Evolutionary conservation across 1,140 invertebrate genomes (phyloP), one percentile per base, ranked within the genome.

Genomic region (Maniola jurtina): DNA sequence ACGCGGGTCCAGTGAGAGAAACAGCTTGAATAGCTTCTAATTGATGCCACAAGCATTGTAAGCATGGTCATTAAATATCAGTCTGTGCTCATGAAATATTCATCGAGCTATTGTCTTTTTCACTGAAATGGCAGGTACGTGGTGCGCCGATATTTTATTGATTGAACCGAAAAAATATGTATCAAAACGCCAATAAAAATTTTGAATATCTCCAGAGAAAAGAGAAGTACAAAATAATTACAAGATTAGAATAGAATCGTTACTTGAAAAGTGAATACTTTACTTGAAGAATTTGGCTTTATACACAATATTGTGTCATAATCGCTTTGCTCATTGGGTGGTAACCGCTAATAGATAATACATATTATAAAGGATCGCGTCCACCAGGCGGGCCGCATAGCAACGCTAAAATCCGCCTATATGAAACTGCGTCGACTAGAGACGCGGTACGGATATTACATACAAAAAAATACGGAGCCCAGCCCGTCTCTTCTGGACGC

Each of bases 81-180:
- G 64, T 40, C 71, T 59, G n/a, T n/a, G n/a, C 66, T 80, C 69
- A 84, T 84, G 76, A 72, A 84, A 83, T 81, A 82, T 82, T 80
- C 72, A 80, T 81, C 57, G 64, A 36, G 42, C 72, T 70, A 77
- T 83, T 80, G 76, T 80, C 68, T 78, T 78, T 74, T 75, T 74
- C 60, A 56, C 34, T 11, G 38, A 11, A 5, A n/a, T 38, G 50
- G 50, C 65, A n/a, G 45, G 48, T 72, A 68, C 61, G 62, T 67
- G 48, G 48, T 68, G 33, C 68, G 63, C 55, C 61, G 64, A 61
- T 62, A 69, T 71, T 66, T 57, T 47, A 42, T n/a, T 63, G 47
- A 60, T 63, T 64, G 48, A 45, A 45, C 0, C 13, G 13, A 45
- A 45, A 45, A 45, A 11, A 11, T 45, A 13, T 11, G 2, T n/a